Percentiles rank a stretch among this genome's conserved stretches.
Evolutionary conservation across 2,113 vertebrate species (phyloP).

Genomic region (Cricetomys ansorgei): DNA sequence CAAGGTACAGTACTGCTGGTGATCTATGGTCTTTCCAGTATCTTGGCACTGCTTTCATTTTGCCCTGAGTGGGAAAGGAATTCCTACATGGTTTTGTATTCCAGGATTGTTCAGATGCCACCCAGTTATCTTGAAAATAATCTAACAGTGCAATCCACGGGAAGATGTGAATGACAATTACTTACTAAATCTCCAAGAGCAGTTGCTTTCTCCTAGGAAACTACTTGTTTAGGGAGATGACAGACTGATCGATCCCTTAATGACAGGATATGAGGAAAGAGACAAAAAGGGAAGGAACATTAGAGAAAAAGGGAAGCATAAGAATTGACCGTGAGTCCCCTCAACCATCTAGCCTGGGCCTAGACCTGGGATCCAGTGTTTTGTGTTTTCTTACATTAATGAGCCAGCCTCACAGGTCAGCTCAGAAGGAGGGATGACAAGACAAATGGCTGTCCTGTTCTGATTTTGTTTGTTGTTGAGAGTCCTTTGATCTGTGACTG

Average conservation of each 20-base stretch:
- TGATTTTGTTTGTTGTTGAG: conserved; percentile 74
- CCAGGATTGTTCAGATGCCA: neutral
- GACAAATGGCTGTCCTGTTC: conserved; percentile 62
- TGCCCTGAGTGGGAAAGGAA: neutral
- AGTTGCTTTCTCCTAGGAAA: neutral
- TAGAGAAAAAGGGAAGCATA: neutral
- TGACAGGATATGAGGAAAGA: neutral
- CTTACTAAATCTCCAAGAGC: neutral
- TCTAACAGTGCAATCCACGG: neutral
- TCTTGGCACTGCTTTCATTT: neutral
- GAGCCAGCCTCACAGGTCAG: conserved; percentile 16
- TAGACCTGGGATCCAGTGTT: neutral
- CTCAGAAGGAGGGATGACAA: conserved; percentile 57
- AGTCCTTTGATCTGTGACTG: conserved; percentile 62
- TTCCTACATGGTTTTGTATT: neutral
- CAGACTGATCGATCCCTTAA: neutral
- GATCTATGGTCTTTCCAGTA: neutral
- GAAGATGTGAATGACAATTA: neutral
- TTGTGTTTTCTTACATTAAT: conserved; percentile 63
- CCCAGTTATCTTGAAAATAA: neutral
- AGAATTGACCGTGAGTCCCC: neutral
- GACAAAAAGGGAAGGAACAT: neutral
- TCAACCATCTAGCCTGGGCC: neutral
- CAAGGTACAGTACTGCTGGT: neutral
- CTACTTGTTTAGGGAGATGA: neutral